Base-by-base conservation (phyloP, 2,113 vertebrate genomes). In the Protomyctophum bolini region DNA sequence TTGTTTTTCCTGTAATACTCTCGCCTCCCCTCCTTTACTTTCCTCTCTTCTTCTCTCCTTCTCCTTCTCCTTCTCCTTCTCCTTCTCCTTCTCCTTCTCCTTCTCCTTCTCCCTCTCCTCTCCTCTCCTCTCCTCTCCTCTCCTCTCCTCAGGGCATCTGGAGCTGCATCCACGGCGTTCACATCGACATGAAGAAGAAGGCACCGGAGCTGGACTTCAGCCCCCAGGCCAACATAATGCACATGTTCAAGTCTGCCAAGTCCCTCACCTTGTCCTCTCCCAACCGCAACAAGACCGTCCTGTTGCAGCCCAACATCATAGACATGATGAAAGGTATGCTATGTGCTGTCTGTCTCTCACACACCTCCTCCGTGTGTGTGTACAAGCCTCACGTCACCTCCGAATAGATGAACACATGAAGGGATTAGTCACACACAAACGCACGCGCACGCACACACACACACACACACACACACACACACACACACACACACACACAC, bases 151-250 rank as follows among this genome's bases (percentile, higher is more conserved):
- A 99, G 98, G 98, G 97, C 41, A 99, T 99, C 83, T 99, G 97
- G 92, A 99, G 97, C 87, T 99, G 98, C 75, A 98, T 99, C 85
- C 98, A 99, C 0, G 98, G 98, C 0, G 96, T 99, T 9, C 97
- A 99, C 52, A 98, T 96, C 55, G 98, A 98, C 63, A 96, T 99
- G 87, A 99, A 98, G 81, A 97, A 96, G 83, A 98, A 97, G 82
- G 86, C 95, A 1, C 96, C 96, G 0, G 96, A 96, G 80, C 94
- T 98, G 81, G 94, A 89, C 79, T 94, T 99, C 86, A 98, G 92
- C 76, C 97, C 98, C 70, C 98, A 99, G 88, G 96, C 95, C 70
- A 99, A 99, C 87, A 98, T 99, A 95, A 75, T 99, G 76, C 97
- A 98, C 84, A 92, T 99, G 59, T 92, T 99, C 47, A 95, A 96